phyloP scores from a whole-genome alignment of 2,113 vertebrate genomes.

The Oostethus manadensis region DNA sequence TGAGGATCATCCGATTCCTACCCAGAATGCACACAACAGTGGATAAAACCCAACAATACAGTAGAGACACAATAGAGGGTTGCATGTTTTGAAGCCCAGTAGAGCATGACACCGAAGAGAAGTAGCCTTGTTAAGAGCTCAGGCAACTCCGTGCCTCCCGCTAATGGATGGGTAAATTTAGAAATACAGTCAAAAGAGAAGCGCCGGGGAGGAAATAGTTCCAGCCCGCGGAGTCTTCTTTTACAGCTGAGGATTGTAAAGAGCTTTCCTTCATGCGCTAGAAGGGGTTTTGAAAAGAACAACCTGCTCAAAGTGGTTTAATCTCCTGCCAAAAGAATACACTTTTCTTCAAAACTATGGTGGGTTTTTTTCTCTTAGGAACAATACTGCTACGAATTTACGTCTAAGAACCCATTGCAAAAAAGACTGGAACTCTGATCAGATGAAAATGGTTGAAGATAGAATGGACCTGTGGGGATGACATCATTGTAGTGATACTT shows the following conservation, averaged over 20 bases:
- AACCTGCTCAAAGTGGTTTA: slow-evolving; percentile 26
- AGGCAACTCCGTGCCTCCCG: slow-evolving; percentile 40
- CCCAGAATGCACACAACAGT: neutral
- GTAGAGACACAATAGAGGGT: slow-evolving; percentile 53
- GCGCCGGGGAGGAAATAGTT: slow-evolving; percentile 27
- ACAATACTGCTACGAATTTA: neutral
- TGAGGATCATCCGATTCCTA: neutral
- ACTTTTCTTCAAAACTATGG: neutral
- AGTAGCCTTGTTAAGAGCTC: slow-evolving; percentile 60
- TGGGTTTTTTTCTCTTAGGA: slow-evolving; percentile 11
- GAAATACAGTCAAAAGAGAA: slow-evolving; percentile 51
- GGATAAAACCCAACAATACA: slow-evolving; percentile 18
- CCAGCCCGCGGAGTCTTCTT: slow-evolving; percentile 41
- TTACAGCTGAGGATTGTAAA: slow-evolving; percentile 27
- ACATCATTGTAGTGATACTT: slow-evolving; percentile 56
- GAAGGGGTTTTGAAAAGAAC: slow-evolving; percentile 34
- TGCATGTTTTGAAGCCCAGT: slow-evolving; percentile 54
- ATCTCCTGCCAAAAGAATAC: slow-evolving; percentile 1
- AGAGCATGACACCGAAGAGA: slow-evolving; percentile 54
- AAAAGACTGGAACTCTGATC: slow-evolving; percentile 26
- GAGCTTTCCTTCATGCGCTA: slow-evolving; percentile 33
- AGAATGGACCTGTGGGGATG: slow-evolving; percentile 48
- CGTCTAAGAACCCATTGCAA: slow-evolving; percentile 11
- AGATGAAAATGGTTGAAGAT: slow-evolving; percentile 25
- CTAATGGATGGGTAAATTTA: slow-evolving; percentile 68